Conservation (phyloP, 2,888 invertebrate genomes). For the Temnothorax ravouxi region DNA sequence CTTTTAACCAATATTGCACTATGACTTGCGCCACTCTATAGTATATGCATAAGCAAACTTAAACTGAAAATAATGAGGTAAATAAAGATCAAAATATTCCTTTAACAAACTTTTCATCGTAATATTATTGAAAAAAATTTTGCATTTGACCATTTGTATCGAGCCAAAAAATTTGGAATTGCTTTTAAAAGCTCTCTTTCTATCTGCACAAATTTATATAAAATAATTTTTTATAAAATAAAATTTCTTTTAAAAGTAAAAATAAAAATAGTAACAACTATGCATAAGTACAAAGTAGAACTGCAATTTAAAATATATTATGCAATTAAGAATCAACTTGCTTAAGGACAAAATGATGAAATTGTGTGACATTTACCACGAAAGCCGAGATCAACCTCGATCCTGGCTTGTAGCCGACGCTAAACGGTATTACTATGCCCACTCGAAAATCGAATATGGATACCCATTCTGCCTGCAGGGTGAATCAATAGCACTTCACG, state of each 20-base stretch:
- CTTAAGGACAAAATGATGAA: not conserved
- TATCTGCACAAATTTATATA: not conserved
- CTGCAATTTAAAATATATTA: not conserved
- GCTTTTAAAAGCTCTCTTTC: not conserved
- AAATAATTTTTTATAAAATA: not conserved
- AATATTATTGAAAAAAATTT: not conserved
- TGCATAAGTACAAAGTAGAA: not conserved
- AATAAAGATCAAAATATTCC: constrained; percentile 9
- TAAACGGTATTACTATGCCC: constrained; percentile 69
- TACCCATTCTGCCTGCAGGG: constrained; percentile 77
- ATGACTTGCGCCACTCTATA: not conserved
- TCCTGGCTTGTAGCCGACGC: constrained; percentile 51
- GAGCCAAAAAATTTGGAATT: not conserved
- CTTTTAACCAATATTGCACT: constrained; percentile 20
- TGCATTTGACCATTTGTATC: not conserved
- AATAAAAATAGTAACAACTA: not conserved
- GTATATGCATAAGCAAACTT: not conserved
- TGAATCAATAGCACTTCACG: constrained; percentile 82
- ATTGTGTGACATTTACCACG: not conserved
- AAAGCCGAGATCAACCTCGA: not conserved
- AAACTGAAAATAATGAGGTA: not conserved
- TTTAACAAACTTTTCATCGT: not conserved
- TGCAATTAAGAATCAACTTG: not conserved
- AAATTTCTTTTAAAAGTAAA: not conserved
- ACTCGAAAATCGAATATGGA: constrained; percentile 81